These are phyloP conservation scores for Desmodus rotundus DNA, from an alignment of 2,113 vertebrate genomes.

Conservation along the genomic window DNA sequence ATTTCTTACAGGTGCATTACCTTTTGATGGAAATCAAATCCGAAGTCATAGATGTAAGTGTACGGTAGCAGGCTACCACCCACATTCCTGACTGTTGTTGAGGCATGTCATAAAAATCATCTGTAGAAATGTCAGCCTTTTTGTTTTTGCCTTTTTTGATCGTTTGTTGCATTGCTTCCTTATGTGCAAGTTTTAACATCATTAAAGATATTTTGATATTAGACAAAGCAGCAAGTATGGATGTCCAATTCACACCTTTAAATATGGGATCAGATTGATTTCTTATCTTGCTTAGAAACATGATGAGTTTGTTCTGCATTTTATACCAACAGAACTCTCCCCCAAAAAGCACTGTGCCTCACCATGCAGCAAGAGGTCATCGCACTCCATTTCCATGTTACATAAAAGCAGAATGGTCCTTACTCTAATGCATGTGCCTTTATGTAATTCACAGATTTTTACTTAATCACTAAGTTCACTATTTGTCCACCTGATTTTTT, in stretches of 20 bases:
- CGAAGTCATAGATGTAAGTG: background rate
- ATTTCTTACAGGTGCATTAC: background rate
- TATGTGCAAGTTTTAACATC: background rate
- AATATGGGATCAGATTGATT: background rate
- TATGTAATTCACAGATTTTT: background rate
- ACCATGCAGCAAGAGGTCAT: background rate
- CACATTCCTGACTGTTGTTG: background rate
- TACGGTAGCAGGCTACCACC: background rate
- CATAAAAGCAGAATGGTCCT: background rate
- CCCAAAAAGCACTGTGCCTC: background rate
- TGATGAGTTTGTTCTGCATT: background rate
- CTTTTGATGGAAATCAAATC: background rate
- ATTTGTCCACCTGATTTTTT: background rate
- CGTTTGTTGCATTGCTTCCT: background rate
- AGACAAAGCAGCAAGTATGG: background rate
- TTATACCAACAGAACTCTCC: background rate
- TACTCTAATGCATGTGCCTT: background rate
- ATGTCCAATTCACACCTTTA: background rate
- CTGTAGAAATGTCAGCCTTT: background rate
- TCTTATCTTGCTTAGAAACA: background rate
- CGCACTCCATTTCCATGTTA: background rate
- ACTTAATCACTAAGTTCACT: background rate
- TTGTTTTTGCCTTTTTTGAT: background rate
- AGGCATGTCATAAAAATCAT: background rate
- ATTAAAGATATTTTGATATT: background rate